phyloP scores from a whole-genome alignment of 2,888 invertebrate species.

The Drosophila macrothrix region DNA sequence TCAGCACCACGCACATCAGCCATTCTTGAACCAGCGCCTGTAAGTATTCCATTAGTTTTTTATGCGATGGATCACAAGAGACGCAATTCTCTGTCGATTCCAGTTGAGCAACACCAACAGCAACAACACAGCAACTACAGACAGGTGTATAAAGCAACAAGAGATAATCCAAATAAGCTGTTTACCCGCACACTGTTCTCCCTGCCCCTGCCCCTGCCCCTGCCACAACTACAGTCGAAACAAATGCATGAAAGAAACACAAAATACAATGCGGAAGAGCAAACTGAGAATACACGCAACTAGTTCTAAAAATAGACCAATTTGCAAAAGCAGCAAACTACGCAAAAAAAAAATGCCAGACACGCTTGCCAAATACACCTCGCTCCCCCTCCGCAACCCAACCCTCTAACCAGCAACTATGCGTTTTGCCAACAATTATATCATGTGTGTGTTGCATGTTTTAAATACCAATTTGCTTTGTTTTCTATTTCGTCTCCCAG shows the following conservation, averaged over 20 bases:
- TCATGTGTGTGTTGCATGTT: constrained; percentile 4
- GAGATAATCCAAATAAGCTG: constrained; percentile 28
- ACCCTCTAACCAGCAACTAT: neutral
- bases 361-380: constrained; percentile 4
- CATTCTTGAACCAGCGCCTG: constrained; percentile 44
- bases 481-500: constrained; percentile 35
- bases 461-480: constrained; percentile 39
- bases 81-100: neutral
- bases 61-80: constrained; percentile 4
- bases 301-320: constrained; percentile 45
- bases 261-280: constrained; percentile 39
- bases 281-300: constrained; percentile 33
- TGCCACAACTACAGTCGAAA: constrained; percentile 5
- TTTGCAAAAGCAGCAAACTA: constrained; percentile 20
- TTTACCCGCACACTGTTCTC: constrained; percentile 3
- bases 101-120: constrained; percentile 5
- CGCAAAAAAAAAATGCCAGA: constrained; percentile 1
- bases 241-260: constrained; percentile 12
- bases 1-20: constrained; percentile 33
- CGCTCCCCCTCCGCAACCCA: neutral
- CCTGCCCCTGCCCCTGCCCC: constrained; percentile 5
- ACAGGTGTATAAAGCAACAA: constrained; percentile 21
- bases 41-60: constrained; percentile 49
- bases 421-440: constrained; percentile 26
- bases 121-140: constrained; percentile 3